Evolutionary conservation across 1,140 invertebrate genomes (phyloP), one percentile per base, ranked within the genome.

Genomic region (Branchinecta lindahli): DNA sequence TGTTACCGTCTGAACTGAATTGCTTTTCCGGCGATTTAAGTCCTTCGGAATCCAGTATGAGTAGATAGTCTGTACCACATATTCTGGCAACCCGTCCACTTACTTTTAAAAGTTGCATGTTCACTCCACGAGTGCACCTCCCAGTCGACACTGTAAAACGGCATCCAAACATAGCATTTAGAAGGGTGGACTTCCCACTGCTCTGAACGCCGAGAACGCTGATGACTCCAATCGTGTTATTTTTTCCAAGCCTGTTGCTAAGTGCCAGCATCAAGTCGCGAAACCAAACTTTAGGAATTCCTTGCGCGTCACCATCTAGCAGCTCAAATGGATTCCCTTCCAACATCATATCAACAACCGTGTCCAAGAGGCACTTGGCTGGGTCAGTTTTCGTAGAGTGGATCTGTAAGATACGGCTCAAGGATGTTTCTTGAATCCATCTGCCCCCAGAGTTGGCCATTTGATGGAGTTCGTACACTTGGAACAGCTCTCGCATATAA

Each of bases 81-180:
- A 9, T 52, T 52, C 9, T n/a, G n/a, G 47, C 67, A 9, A 15
- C 6, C 8, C 44, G 67, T 9, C 44, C 44, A 9, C 45, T 15
- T 8, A 68, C 67, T 33, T 20, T 8, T 0, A 68, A 7, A 8
- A 68, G 15, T 44, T 68, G 67, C 67, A 68, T 18, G 21, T 68
- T 68, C n/a, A 68, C 67, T 8, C 67, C 67, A n/a, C 44, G n/a
- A 8, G 67, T 68, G 67, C 67, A 68, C n/a, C 44, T 20, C 7
- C 67, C 67, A 8, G 44, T 15, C 15, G 20, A 33, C 6, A 44
- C 44, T 8, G 20, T 68, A 20, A 68, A 33, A 9, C 45, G n/a
- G 67, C 21, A 33, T n/a, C 67, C 67, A 44, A 68, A 68, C 67
- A 68, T 68, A 15, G 67, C 44, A 44, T 68, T 68, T 8, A 68